Evolutionary conservation across 2,888 invertebrate species (phyloP), one percentile per base, ranked within the genome.

Genomic region (Acanthopleura granulata): DNA sequence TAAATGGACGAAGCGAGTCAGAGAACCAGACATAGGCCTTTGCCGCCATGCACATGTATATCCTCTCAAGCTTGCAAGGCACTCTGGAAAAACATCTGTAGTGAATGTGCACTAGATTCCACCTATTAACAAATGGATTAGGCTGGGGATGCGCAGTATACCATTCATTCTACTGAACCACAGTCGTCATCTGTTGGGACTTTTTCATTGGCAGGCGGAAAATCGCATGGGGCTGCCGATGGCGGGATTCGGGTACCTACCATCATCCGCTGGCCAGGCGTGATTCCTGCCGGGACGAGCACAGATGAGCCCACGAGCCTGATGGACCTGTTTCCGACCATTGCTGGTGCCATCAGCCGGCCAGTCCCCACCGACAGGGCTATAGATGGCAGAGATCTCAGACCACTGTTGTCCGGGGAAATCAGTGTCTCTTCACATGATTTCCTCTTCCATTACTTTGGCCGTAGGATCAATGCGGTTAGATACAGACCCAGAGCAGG

Each of bases 161-260:
- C 40, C 40, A 6, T 6, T 6, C 3, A 40, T 40, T 3, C 40
- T 3, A 40, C 40, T 40, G 9, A 40, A 40, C 40, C 40, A 40
- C 40, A 40, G 40, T 40, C 9, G 40, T 6, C 40, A 40, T 6
- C 3, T 40, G 4, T 40, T 40, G 3, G 40, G 40, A 40, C 30
- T 15, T 16, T 79, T 0, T 57, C 29, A 4, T 57, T 12, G 4
- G 1, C 62, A 73, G 77, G 85, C 49, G 83, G 85, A 3, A 85
- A 85, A 78, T 77, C 76, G n/a, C 81, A 81, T 75, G 85, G 81
- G 49, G 76, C 62, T 18, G 30, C 49, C 18, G 78, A 87, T 77
- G 87, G 87, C 49, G 87, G 85, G 14, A 81, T 87, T 62, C 80
- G 87, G 62, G 85, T 87, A n/a, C 87, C 87, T 11, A 77, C 79